phyloP scores from a whole-genome alignment of 2,797 vertebrate species.

The Percopsis omiscomaycus region DNA sequence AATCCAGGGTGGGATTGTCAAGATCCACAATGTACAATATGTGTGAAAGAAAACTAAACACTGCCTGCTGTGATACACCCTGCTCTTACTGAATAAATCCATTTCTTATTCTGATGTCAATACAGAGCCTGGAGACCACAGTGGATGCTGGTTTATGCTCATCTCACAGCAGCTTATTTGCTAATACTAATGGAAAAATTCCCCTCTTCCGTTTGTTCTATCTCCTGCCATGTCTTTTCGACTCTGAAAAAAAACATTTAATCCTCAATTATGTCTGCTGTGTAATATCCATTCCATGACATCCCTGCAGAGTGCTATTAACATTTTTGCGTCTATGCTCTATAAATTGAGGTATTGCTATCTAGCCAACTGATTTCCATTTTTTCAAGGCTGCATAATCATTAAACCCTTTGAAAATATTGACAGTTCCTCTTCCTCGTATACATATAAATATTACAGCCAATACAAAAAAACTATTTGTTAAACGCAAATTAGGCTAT shows the following conservation, averaged over 20 bases:
- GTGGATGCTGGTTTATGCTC: conserved; percentile 32
- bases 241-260: conserved; percentile 20
- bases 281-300: conserved; percentile 56
- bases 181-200: conserved; percentile 44
- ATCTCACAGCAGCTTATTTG: conserved; percentile 55
- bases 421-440: no score
- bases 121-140: conserved; percentile 19
- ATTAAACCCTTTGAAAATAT: no score
- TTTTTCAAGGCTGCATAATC: no score
- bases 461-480: no score
- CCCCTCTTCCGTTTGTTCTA: conserved; percentile 2
- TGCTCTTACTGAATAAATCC: conserved; percentile 14
- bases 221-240: conserved; percentile 37
- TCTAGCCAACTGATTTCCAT: no score
- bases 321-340: no score
- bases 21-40: neutral
- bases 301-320: conserved; percentile 36
- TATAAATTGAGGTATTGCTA: no score
- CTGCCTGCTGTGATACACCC: conserved; percentile 7
- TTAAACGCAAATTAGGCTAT: no score
- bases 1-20: conserved; percentile 9
- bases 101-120: conserved; percentile 1
- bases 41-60: conserved; percentile 26
- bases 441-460: no score
- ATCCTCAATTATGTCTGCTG: conserved; percentile 45